phyloP scores from a whole-genome alignment of 2,113 vertebrate genomes.

The Callospermophilus lateralis region DNA sequence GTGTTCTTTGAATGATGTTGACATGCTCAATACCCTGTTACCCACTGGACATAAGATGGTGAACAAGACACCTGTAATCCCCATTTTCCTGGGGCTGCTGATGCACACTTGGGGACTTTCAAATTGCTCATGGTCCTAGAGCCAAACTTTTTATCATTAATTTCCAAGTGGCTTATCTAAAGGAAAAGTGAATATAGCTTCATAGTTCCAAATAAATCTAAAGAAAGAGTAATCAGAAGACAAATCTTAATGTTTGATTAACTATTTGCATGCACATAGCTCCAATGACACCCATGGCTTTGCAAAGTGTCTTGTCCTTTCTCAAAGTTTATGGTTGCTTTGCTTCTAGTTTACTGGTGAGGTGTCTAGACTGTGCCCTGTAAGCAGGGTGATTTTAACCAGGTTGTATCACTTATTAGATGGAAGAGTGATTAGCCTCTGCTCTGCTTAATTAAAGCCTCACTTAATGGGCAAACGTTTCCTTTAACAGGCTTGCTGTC shows the following conservation, averaged over 20 bases:
- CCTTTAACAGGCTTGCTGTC: conserved; percentile 68
- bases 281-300: neutral
- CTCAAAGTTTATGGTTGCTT: neutral
- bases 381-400: conserved; percentile 10
- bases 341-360: neutral
- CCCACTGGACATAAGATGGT: neutral
- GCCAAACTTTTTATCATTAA: neutral
- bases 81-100: neutral
- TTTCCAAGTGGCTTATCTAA: neutral
- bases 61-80: rapidly evolving
- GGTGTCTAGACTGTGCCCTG: conserved; percentile 7
- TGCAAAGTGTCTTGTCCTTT: neutral
- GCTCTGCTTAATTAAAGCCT: conserved; percentile 79
- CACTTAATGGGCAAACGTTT: conserved; percentile 79
- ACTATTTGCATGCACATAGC: neutral
- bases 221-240: conserved; percentile 38
- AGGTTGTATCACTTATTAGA: neutral
- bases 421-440: conserved; percentile 72
- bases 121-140: neutral
- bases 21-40: rapidly evolving
- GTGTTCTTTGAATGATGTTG: neutral
- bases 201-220: conserved; percentile 2
- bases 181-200: neutral
- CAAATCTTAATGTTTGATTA: conserved; percentile 41
- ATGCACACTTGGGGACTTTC: neutral